phyloP scores from a whole-genome alignment of 1,140 invertebrate species.

The Dendroctonus ponderosae region DNA sequence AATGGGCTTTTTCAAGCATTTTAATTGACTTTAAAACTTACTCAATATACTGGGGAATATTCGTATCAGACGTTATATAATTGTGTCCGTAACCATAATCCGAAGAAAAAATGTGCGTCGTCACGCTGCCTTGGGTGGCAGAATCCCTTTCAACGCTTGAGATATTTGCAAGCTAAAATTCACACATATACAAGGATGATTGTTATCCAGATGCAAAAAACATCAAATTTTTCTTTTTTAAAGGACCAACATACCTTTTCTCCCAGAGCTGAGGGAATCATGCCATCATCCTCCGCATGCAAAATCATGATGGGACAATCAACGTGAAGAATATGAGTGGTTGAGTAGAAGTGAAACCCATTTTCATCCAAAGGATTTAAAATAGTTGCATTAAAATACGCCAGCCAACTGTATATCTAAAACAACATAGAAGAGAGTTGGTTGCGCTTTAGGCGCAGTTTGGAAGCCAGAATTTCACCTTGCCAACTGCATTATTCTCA shows the following conservation, averaged over 20 bases:
- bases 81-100: constrained; percentile 37
- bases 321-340: constrained; percentile 65
- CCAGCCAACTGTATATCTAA: constrained; percentile 57
- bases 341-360: constrained; percentile 66
- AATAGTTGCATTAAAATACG: constrained; percentile 70
- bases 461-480: constrained; percentile 25
- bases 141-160: constrained; percentile 19
- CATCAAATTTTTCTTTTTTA: no score
- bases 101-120: constrained; percentile 35
- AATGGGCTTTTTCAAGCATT: no score
- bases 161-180: constrained; percentile 50
- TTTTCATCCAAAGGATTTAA: constrained; percentile 65
- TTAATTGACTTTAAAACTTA: constrained; percentile 10
- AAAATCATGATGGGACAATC: constrained; percentile 79
- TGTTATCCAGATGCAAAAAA: no score
- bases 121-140: constrained; percentile 34
- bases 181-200: no score
- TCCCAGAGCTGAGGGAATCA: constrained; percentile 75
- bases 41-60: constrained; percentile 7
- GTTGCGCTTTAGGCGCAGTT: no score
- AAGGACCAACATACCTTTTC: constrained; percentile 38
- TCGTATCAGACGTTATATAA: constrained; percentile 12
- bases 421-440: no score
- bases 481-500: constrained; percentile 68
- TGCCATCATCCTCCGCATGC: constrained; percentile 83